Percentiles rank a stretch among this genome's conserved stretches.
phyloP scores from a whole-genome alignment of 2,113 vertebrate genomes.

The Puntigrus tetrazona region DNA sequence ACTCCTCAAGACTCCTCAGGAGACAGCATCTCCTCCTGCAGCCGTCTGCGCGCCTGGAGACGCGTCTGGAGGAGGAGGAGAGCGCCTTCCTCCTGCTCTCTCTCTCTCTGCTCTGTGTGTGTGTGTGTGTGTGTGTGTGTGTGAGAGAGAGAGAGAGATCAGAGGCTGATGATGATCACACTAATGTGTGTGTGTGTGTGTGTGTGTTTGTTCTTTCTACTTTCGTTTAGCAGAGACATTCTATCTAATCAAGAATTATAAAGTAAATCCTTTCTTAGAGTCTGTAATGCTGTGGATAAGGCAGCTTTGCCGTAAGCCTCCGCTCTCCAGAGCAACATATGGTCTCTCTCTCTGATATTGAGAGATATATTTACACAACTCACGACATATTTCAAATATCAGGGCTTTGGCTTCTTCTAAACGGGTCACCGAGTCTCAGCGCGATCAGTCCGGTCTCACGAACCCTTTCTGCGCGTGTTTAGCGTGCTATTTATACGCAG shows the following conservation, averaged over 20 bases:
- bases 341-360: conserved; percentile 67
- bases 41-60: not conserved
- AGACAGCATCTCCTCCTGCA: not conserved
- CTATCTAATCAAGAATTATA: conserved; percentile 83
- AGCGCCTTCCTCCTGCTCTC: not conserved
- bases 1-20: not conserved
- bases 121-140: not conserved
- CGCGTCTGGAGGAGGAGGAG: not conserved
- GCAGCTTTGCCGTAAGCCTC: conserved; percentile 77
- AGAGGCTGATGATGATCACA: not conserved
- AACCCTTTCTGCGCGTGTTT: no score
- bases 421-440: not conserved
- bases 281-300: conserved; percentile 79
- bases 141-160: not conserved
- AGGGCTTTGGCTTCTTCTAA: conserved; percentile 50
- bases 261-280: conserved; percentile 82
- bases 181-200: not conserved
- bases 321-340: conserved; percentile 73
- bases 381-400: conserved; percentile 54
- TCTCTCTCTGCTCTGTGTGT: not conserved
- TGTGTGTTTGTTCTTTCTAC: conserved; percentile 64
- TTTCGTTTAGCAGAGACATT: conserved; percentile 71
- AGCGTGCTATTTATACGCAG: conserved; percentile 55
- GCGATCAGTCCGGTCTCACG: not conserved
- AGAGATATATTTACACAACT: conserved; percentile 61